Conservation (phyloP, 92 coral and sea anemone genomes). For the Porites evermanni region DNA sequence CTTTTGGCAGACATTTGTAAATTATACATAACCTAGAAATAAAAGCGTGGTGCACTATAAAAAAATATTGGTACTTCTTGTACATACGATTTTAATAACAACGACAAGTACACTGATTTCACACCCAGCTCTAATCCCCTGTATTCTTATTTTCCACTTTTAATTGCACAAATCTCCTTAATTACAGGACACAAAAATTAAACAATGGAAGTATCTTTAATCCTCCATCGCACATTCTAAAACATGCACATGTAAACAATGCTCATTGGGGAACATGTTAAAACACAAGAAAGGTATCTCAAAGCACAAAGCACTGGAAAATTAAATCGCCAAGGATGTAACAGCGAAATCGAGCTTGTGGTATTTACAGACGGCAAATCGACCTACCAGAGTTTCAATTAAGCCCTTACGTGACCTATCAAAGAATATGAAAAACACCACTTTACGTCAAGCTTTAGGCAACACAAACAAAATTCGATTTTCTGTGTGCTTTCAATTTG, state of each 20-base stretch:
- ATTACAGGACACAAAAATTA: conserved; percentile 8
- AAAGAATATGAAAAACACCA: too few relatives aligned
- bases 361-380: too few relatives aligned
- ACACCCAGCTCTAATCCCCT: background rate
- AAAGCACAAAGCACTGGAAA: background rate
- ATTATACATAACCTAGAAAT: background rate
- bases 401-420: too few relatives aligned
- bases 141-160: background rate
- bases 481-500: too few relatives aligned
- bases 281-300: background rate
- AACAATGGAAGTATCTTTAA: conserved; percentile 18
- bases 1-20: conserved; percentile 6
- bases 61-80: conserved; percentile 25
- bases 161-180: conserved; percentile 11
- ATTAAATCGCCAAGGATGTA: background rate
- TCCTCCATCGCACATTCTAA: background rate
- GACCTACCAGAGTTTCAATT: background rate
- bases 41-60: background rate
- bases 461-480: too few relatives aligned
- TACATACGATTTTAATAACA: background rate
- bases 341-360: background rate
- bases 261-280: background rate
- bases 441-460: too few relatives aligned
- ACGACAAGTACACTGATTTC: background rate
- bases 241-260: background rate